Conservation (phyloP, 2,113 vertebrate species). For the Lates calcarifer region DNA sequence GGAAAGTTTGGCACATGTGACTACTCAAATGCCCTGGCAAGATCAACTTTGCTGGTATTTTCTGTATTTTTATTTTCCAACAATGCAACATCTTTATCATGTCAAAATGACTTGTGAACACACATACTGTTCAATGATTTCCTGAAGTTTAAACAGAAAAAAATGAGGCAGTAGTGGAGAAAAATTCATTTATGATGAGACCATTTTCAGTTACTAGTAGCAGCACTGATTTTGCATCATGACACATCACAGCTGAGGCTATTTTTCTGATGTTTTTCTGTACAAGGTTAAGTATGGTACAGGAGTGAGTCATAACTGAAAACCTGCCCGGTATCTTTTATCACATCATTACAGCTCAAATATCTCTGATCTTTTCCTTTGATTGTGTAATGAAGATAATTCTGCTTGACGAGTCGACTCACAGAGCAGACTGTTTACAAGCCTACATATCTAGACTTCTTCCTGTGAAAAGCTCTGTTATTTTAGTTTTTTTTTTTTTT, state of each 20-base stretch:
- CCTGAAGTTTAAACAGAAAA: no score
- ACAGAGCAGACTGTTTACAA: slow-evolving; percentile 39
- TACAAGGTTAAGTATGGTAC: background rate
- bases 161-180: background rate
- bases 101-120: background rate
- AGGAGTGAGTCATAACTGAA: no score
- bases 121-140: background rate
- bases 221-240: background rate
- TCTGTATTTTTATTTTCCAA: background rate
- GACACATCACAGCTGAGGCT: background rate
- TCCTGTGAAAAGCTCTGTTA: slow-evolving; percentile 27
- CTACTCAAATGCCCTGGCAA: no score
- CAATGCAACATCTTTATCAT: no score
- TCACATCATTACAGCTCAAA: background rate
- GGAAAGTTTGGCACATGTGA: no score
- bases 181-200: background rate
- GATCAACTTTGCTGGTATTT: no score
- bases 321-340: slow-evolving; percentile 4
- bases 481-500: no score
- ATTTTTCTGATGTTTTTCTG: background rate
- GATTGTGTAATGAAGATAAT: background rate
- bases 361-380: slow-evolving; percentile 7
- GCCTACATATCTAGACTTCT: slow-evolving; percentile 11
- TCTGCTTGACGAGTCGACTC: background rate
- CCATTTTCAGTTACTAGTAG: background rate